Conservation (phyloP, 1,140 invertebrate species). For the Drosophila arizonae region DNA sequence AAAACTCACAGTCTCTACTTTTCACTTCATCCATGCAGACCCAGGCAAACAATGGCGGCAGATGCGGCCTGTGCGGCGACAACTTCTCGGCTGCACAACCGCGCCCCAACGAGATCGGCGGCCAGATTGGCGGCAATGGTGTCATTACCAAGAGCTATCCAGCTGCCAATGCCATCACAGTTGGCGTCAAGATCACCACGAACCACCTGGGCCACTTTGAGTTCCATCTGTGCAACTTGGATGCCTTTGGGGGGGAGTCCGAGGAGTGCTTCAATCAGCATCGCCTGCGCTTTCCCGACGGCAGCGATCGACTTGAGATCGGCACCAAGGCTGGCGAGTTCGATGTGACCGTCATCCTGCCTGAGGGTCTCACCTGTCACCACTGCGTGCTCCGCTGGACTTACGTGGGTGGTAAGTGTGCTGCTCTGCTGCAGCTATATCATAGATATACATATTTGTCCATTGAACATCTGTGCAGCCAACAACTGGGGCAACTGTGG, state of each 20-base stretch:
- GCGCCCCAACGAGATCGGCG: constrained; percentile 86
- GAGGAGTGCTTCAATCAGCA: constrained; percentile 86
- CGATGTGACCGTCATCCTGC: constrained; percentile 83
- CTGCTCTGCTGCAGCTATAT: too few species aligned
- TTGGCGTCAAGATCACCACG: constrained; percentile 83
- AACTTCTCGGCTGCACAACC: constrained; percentile 83
- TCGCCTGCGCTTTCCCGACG: constrained; percentile 83
- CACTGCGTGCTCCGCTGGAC: constrained; percentile 89
- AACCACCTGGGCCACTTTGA: constrained; percentile 85
- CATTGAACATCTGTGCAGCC: constrained; percentile 54
- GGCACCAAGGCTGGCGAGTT: constrained; percentile 67
- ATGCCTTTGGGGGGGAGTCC: constrained; percentile 82
- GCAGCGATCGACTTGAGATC: constrained; percentile 71
- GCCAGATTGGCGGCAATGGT: constrained; percentile 84
- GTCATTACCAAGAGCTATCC: constrained; percentile 83
- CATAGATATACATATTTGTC: too few species aligned
- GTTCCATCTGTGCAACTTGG: constrained; percentile 85
- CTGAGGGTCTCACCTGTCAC: constrained; percentile 85
- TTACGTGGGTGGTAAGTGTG: constrained; percentile 83
- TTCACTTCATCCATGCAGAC: constrained; percentile 29
- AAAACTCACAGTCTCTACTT: background rate
- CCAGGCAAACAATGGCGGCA: constrained; percentile 82
- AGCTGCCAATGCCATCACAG: constrained; percentile 71
- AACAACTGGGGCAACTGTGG: constrained; percentile 85
- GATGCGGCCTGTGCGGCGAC: constrained; percentile 86